A percentile compares a stretch with the other conserved stretches of the same genome.
These are phyloP conservation scores for Polypedilum vanderplanki DNA, from an alignment of 1,140 invertebrate genomes.

Conservation along the genomic window DNA sequence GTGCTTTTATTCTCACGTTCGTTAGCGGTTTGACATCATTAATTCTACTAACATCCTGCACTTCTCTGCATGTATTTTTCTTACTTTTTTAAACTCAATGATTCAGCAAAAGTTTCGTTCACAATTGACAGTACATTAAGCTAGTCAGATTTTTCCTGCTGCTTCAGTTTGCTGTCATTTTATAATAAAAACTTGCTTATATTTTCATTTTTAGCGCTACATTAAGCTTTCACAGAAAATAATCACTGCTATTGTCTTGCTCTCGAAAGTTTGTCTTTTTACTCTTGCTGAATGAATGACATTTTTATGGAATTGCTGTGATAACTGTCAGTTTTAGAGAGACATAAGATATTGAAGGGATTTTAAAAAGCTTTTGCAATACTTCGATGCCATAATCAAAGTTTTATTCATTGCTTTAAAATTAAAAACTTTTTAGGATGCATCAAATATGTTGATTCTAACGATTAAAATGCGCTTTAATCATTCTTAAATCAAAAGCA, in stretches of 20 bases:
- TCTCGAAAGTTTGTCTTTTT: neutral
- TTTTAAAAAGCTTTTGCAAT: too few species aligned
- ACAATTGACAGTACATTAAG: neutral
- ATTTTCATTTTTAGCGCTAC: too few species aligned
- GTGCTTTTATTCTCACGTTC: neutral
- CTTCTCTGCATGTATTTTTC: too few species aligned
- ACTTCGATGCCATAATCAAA: too few species aligned
- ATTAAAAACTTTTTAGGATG: too few species aligned
- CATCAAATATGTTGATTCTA: too few species aligned
- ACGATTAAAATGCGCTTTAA: too few species aligned
- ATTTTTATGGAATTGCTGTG: neutral
- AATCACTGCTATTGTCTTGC: neutral
- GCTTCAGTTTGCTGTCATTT: too few species aligned
- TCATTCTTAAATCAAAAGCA: neutral
- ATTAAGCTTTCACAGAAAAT: neutral
- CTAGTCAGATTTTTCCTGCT: neutral
- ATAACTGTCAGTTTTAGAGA: neutral
- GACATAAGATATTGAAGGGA: too few species aligned
- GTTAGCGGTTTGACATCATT: constrained; percentile 16
- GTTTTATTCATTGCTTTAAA: too few species aligned
- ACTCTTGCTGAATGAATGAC: neutral
- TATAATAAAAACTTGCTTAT: too few species aligned
- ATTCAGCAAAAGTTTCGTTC: neutral
- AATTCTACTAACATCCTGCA: neutral
- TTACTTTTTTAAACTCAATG: too few species aligned